Base-by-base conservation (phyloP, 2,113 vertebrate genomes). In the Bufo bufo region DNA sequence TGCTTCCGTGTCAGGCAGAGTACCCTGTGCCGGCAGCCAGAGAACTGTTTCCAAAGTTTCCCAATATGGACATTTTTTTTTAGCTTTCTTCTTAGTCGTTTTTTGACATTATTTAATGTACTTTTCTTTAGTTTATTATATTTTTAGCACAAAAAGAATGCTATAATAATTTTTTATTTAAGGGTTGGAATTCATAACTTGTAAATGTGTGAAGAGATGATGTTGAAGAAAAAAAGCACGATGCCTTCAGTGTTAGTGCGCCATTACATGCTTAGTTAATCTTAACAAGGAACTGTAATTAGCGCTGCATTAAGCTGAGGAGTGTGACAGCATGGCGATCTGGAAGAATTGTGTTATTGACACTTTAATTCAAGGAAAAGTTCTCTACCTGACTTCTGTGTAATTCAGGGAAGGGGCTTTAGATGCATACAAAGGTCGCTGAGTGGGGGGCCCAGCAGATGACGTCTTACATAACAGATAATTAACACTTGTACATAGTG, bases 201-300 rank as follows among this genome's bases (percentile, higher is more conserved):
- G 47, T 47, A 75, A 19, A 61, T 10, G 43, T 58, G 66, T 58
- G 19, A 66, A 17, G 20, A 33, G 75, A 20, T 78, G 75, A 78
- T 52, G 20, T 66, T 23, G 50, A 23, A n/a, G 47, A 52, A 66
- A 16, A 43, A 50, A 45, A 56, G 33, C 20, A 20, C 47, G 72
- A 50, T 85, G 75, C 66, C 54, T 54, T 63, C 12, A 58, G 19
- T 61, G 65, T 82, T 87, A 59, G 52, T 71, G 65, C 43, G 66
- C 33, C 58, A 13, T 82, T 82, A 50, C 52, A 75, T 20, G 86
- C 78, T 61, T 75, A 50, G 79, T 87, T 87, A 87, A 82, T 82
- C 56, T 61, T 74, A 82, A 87, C 79, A 87, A 75, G 71, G 79
- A 82, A 56, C 66, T 87, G 80, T 87, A 87, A 87, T 87, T 87